Conservation (phyloP, 2,113 vertebrate genomes). For the Scalopus aquaticus region DNA sequence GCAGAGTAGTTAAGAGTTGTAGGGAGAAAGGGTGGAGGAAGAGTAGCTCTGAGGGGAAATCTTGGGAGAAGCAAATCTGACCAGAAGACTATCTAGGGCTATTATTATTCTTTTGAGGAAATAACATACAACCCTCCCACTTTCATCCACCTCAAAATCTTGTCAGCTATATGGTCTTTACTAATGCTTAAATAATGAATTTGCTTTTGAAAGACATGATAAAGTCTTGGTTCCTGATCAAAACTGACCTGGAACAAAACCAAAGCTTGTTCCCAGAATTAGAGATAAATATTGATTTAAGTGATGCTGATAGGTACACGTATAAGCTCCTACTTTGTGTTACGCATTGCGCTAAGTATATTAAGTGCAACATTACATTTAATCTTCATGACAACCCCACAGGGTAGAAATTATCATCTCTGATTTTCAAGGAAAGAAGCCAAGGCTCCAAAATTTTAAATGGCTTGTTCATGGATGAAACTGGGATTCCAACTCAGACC, state of each 20-base stretch:
- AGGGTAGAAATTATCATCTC: not conserved
- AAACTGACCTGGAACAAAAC: not conserved
- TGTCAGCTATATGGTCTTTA: not conserved
- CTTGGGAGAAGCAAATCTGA: not conserved
- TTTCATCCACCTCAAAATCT: not conserved
- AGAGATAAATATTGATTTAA: not conserved
- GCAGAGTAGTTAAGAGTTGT: not conserved
- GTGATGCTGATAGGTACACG: not conserved
- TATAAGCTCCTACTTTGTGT: not conserved
- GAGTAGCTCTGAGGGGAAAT: not conserved
- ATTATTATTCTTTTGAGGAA: no score
- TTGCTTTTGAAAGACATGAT: not conserved
- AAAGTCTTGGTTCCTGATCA: not conserved
- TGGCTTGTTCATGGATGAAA: not conserved
- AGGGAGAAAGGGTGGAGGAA: fast-evolving
- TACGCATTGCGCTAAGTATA: not conserved
- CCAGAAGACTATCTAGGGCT: not conserved
- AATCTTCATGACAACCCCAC: not conserved
- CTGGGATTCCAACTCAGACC: not conserved
- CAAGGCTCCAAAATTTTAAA: not conserved
- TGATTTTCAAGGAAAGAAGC: not conserved
- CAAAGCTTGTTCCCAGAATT: not conserved
- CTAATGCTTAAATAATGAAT: not conserved
- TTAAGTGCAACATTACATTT: not conserved
- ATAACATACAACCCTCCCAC: not conserved